phyloP scores from a whole-genome alignment of 2,888 invertebrate genomes.

The Pedicia rivosa region DNA sequence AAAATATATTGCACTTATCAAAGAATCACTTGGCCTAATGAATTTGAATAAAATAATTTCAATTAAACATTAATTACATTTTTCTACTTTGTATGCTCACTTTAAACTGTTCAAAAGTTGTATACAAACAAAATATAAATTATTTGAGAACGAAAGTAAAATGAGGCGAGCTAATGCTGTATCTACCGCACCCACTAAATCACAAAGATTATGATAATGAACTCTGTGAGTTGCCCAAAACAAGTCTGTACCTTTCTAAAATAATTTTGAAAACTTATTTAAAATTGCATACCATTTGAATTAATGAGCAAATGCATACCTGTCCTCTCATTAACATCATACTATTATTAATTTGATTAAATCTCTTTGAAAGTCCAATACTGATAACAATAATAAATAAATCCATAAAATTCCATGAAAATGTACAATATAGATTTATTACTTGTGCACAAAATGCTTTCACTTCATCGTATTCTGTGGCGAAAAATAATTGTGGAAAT shows the following conservation, averaged over 20 bases:
- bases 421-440: constrained; percentile 31
- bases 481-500: constrained; percentile 36
- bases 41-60: neutral
- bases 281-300: neutral
- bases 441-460: constrained; percentile 32
- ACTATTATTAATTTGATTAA: constrained; percentile 36
- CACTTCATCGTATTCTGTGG: constrained; percentile 32
- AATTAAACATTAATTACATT: neutral
- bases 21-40: constrained; percentile 23
- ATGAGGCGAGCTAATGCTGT: constrained; percentile 39
- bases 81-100: constrained; percentile 28
- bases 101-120: constrained; percentile 49
- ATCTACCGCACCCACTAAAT: constrained; percentile 40
- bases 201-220: constrained; percentile 42
- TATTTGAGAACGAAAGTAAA: constrained; percentile 45
- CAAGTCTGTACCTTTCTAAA: constrained; percentile 38
- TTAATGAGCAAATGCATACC: constrained; percentile 11
- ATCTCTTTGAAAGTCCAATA: constrained; percentile 42
- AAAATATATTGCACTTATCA: constrained; percentile 30
- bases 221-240: constrained; percentile 45
- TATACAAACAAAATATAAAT: constrained; percentile 53
- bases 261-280: neutral
- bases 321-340: constrained; percentile 11
- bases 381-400: constrained; percentile 48
- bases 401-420: constrained; percentile 53